These are phyloP conservation scores for Spinus pinus DNA, from an alignment of 2,797 vertebrate species.

Conservation along the genomic window DNA sequence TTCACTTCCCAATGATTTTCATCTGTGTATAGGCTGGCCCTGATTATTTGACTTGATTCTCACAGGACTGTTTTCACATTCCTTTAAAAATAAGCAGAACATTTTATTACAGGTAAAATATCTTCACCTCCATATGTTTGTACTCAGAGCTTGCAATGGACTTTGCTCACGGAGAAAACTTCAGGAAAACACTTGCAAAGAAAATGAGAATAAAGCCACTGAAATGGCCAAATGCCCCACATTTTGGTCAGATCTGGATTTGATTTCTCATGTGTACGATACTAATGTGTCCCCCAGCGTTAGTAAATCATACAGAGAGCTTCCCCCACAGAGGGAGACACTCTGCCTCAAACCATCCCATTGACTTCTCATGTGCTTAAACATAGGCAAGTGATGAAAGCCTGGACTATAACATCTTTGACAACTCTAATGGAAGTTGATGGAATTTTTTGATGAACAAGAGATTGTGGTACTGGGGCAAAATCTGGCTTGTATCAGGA, in stretches of 20 bases:
- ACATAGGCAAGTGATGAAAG: constrained; percentile 41
- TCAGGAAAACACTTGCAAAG: neutral
- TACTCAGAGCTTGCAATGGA: neutral
- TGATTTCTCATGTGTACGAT: neutral
- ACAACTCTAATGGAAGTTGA: neutral
- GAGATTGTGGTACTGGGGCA: neutral
- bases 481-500: neutral
- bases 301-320: neutral
- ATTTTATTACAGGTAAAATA: neutral
- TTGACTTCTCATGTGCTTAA: constrained; percentile 57
- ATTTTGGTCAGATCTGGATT: neutral
- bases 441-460: neutral
- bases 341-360: neutral
- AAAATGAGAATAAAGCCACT: neutral
- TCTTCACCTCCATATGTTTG: neutral
- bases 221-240: neutral
- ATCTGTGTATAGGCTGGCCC: neutral
- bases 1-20: neutral
- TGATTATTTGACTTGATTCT: neutral
- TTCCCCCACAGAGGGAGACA: neutral
- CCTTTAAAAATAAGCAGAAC: constrained; percentile 3
- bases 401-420: neutral
- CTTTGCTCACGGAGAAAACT: neutral
- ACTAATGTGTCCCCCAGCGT: neutral
- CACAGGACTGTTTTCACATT: neutral